Percentiles rank a stretch among this genome's conserved stretches.
These are phyloP conservation scores for Cirrhinus molitorella DNA, from an alignment of 2,797 vertebrate species.

Conservation along the genomic window DNA sequence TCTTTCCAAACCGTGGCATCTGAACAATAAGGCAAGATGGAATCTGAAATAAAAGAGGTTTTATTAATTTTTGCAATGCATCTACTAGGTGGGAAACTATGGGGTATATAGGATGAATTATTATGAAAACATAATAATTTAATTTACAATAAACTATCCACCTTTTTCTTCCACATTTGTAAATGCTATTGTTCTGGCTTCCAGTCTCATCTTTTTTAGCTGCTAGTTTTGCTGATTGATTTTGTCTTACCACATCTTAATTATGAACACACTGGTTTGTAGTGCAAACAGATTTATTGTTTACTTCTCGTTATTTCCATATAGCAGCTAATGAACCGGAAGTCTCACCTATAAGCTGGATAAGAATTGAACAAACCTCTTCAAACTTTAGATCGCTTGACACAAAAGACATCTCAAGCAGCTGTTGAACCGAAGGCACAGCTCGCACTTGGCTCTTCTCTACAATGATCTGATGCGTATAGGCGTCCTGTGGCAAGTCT, in stretches of 20 bases:
- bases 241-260: no score
- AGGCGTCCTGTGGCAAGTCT: slow-evolving; percentile 75
- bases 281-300: no score
- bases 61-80: background rate
- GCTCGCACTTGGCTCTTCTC: slow-evolving; percentile 77
- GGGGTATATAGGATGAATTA: background rate
- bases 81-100: background rate
- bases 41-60: slow-evolving; percentile 65
- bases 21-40: slow-evolving; percentile 84
- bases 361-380: slow-evolving; percentile 69
- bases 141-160: background rate
- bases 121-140: background rate
- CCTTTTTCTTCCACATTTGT: no score
- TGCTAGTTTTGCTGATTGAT: no score
- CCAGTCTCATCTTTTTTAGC: no score
- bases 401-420: slow-evolving; percentile 82
- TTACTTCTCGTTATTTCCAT: no score
- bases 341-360: no score
- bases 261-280: no score
- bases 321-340: no score
- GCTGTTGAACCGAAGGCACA: slow-evolving; percentile 81
- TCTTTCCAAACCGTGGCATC: slow-evolving; percentile 87
- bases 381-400: slow-evolving; percentile 82
- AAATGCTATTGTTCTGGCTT: no score
- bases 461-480: slow-evolving; percentile 84